Evolutionary conservation across 2,113 vertebrate genomes (phyloP), one percentile per base, ranked within the genome.

Genomic region (Paralichthys olivaceus): DNA sequence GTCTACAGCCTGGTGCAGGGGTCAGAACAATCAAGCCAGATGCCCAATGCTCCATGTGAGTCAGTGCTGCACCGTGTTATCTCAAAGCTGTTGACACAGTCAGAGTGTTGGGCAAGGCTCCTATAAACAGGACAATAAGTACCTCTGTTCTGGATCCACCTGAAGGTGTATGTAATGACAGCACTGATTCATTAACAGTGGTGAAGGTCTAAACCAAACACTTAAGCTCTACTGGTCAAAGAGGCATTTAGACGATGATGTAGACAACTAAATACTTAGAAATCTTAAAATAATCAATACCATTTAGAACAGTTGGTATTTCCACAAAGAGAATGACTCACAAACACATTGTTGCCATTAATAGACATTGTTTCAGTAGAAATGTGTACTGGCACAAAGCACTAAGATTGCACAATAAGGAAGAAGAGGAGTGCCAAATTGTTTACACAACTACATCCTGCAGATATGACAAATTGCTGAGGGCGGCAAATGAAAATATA

Each of bases 1-100:
- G 43, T 56, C 37, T 51, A 62, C 26, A 69, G 56, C 23, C 69
- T 70, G 58, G 49, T 68, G 71, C 40, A 37, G 37, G 43, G 72
- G 69, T 79, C 69, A 78, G 69, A 67, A 69, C 63, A 76, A 62
- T 68, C 69, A 72, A 68, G 45, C 8, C 22, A 70, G 53, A 60
- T 68, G 73, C 54, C 51, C 60, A 79, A 87, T 84, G 64, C 74
- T 91, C 79, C 75, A 87, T 86, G 75, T 72, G 71, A 75, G 77
- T 87, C 84, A 79, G 72, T 72, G 59, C 45, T 77, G 77, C 49
- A 69, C 61, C 66, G 51, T 71, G 73, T 76, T 75, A 87, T 86
- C 84, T 75, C 67, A 69, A 69, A 73, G 72, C 61, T 80, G 81
- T 77, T 86, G 81, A 90, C 90, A 83, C 66, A 80, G 80, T 69